Evolutionary conservation across 2,797 vertebrate genomes (phyloP), one percentile per base, ranked within the genome.

Genomic region (Epinephelus coioides): DNA sequence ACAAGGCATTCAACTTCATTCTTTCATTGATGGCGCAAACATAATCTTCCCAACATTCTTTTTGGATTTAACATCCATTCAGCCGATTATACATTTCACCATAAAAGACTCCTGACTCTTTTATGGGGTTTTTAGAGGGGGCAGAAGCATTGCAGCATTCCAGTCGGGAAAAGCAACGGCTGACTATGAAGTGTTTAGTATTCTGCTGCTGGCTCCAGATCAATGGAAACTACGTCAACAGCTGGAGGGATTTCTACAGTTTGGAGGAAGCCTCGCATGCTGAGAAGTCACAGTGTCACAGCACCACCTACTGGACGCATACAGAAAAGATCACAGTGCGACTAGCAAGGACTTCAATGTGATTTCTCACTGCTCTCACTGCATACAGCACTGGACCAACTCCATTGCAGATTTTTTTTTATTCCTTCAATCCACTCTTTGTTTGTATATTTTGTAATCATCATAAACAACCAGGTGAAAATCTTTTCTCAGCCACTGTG

Each of bases 251-350:
- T 91, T 93, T 92, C 84, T 93, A 87, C 70, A 83, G 68, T 82
- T 78, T 69, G 69, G 63, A 86, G 78, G 64, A 78, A 86, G 69
- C 83, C 78, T 86, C 15, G 4, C 19, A 78, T 59, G 69, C 46
- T 43, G 27, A 80, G 59, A 30, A 66, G 51, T 49, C 54, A 46
- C 7, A 19, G 10, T n/a, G 83, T 70, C 77, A 90, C 44, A 84
- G 86, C 87, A 60, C 94, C 95, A 92, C 89, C 95, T 95, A 71
- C 85, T 94, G 94, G 90, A 76, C 34, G 47, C 8, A 76, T 2
- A 18, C 4, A 27, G 64, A 34, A 81, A 88, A 56, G 69, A 73
- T 73, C 86, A 75, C 25, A 55, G 14, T 13, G 2, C 7, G 6
- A 44, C 53, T 7, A 0, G 5, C 2, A 17, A 23, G 21, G 53